These are phyloP conservation scores for Scaptomyza montana DNA, from an alignment of 1,140 invertebrate species.

Conservation along the genomic window DNA sequence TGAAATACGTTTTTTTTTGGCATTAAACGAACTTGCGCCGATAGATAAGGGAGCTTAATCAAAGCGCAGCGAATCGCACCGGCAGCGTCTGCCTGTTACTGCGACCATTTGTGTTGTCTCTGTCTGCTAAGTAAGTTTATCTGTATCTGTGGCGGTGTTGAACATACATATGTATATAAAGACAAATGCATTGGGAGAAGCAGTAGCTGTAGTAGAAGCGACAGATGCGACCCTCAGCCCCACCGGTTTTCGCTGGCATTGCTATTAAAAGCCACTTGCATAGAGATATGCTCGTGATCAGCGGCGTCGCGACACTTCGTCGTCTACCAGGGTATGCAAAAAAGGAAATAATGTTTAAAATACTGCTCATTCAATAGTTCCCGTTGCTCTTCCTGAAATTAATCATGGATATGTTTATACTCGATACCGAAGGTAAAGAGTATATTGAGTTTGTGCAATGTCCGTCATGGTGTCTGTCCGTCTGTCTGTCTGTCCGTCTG, in stretches of 20 bases:
- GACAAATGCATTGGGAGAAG: conserved; percentile 37
- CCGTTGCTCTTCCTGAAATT: too few relatives aligned
- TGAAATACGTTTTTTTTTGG: conserved; percentile 66
- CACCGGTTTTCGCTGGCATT: conserved; percentile 8
- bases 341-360: conserved; percentile 3
- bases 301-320: conserved; percentile 32
- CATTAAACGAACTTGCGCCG: conserved; percentile 63
- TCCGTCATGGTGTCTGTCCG: too few relatives aligned
- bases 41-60: conserved; percentile 74
- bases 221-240: conserved; percentile 28
- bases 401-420: too few relatives aligned
- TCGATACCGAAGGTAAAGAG: too few relatives aligned
- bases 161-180: conserved; percentile 20
- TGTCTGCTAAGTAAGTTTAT: too few relatives aligned
- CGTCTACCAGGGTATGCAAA: conserved; percentile 39
- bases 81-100: conserved; percentile 64
- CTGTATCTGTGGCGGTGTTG: conserved; percentile 20
- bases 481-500: too few relatives aligned
- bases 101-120: conserved; percentile 31
- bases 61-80: conserved; percentile 63
- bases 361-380: too few relatives aligned
- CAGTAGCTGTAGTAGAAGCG: conserved; percentile 5
- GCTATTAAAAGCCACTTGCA: conserved; percentile 52
- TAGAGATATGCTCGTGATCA: conserved; percentile 70
- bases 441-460: too few relatives aligned